Evolutionary conservation across 2,113 vertebrate genomes (phyloP).

Genomic region (Pterocles gutturalis): DNA sequence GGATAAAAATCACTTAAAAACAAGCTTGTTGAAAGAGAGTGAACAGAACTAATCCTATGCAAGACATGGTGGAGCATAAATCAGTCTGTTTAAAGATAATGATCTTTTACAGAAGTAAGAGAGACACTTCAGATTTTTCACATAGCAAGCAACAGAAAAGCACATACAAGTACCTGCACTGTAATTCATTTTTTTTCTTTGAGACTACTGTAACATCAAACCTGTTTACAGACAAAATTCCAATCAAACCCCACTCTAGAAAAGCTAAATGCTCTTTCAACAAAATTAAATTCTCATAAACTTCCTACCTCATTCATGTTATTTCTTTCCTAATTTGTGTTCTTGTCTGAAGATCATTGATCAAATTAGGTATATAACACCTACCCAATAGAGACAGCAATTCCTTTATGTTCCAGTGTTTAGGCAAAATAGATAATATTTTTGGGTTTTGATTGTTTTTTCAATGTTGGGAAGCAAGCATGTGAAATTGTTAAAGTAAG

Average conservation of each 20-base stretch:
- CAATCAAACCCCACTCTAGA: neutral
- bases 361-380: neutral
- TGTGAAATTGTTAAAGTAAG: neutral
- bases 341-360: neutral
- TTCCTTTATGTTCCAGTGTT: neutral
- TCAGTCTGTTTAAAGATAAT: neutral
- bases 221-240: neutral
- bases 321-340: neutral
- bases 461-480: neutral
- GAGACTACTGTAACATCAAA: neutral
- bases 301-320: neutral
- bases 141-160: neutral
- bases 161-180: neutral
- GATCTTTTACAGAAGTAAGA: neutral
- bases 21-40: neutral
- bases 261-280: neutral
- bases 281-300: neutral
- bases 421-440: neutral
- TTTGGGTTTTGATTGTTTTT: neutral
- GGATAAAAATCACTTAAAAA: neutral
- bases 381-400: neutral
- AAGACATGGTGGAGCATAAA: neutral
- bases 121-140: neutral
- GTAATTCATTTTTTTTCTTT: neutral
- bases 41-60: neutral